A percentile compares a stretch with the other conserved stretches of the same genome.
Evolutionary conservation across 2,113 vertebrate genomes (phyloP).

Genomic region (Rallus limicola): DNA sequence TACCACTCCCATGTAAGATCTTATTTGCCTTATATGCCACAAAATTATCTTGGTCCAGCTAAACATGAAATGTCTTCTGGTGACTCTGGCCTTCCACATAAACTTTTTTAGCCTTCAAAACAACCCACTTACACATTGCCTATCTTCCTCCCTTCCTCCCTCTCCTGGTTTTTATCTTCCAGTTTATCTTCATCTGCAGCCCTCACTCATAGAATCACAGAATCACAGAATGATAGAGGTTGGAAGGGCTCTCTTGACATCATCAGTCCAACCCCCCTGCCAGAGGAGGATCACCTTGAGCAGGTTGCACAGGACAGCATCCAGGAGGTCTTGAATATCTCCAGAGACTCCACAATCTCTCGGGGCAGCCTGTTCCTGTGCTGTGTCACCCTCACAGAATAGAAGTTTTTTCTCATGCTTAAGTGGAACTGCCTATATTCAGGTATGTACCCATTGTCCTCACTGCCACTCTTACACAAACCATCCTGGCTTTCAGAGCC

Average conservation of each 20-base stretch:
- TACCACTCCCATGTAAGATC: not conserved
- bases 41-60: not conserved
- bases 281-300: too few species aligned
- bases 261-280: too few species aligned
- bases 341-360: too few species aligned
- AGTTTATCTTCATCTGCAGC: not conserved
- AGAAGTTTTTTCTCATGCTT: too few species aligned
- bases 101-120: not conserved
- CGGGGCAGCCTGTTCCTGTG: too few species aligned
- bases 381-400: too few species aligned
- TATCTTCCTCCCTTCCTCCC: not conserved
- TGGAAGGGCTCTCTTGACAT: too few species aligned
- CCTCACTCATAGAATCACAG: not conserved
- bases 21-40: not conserved
- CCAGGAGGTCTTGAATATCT: too few species aligned
- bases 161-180: not conserved
- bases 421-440: too few species aligned
- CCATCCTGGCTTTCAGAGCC: not conserved
- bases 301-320: too few species aligned
- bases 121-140: not conserved
- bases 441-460: not conserved
- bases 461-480: not conserved
- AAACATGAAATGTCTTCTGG: not conserved
- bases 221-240: too few species aligned
- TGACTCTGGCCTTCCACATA: not conserved